These are phyloP conservation scores for Pachypanchax playfairii DNA, from an alignment of 2,113 vertebrate genomes.

Conservation along the genomic window DNA sequence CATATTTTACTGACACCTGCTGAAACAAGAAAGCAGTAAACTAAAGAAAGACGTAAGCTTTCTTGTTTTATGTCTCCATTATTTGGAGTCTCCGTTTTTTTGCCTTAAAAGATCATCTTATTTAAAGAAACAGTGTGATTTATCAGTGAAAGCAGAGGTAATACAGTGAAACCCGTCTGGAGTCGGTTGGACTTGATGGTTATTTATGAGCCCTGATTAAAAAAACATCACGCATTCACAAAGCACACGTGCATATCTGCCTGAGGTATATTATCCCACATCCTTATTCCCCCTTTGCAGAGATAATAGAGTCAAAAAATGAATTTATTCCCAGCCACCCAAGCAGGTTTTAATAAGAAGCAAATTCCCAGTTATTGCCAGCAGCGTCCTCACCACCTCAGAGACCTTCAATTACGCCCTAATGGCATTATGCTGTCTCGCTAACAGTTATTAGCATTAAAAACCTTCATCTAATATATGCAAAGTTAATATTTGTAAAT, in stretches of 20 bases:
- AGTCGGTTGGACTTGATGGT: slow-evolving; percentile 18
- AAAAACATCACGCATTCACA: slow-evolving; percentile 20
- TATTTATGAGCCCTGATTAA: slow-evolving; percentile 36
- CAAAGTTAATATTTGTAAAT: slow-evolving; percentile 51
- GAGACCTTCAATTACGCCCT: slow-evolving; percentile 66
- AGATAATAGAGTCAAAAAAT: slow-evolving; percentile 76
- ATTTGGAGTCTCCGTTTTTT: background rate
- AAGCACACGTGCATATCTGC: slow-evolving; percentile 31
- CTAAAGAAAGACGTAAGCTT: slow-evolving; percentile 2
- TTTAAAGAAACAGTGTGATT: slow-evolving; percentile 16
- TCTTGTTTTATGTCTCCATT: slow-evolving; percentile 4
- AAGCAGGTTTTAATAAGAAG: slow-evolving; percentile 79
- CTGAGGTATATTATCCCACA: slow-evolving; percentile 27
- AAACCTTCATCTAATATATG: slow-evolving; percentile 43
- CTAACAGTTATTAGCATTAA: slow-evolving; percentile 70
- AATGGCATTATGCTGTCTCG: slow-evolving; percentile 61
- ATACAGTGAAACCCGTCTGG: slow-evolving; percentile 19
- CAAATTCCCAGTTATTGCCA: slow-evolving; percentile 74
- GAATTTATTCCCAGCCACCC: slow-evolving; percentile 76
- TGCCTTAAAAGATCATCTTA: background rate
- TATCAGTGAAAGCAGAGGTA: slow-evolving; percentile 23
- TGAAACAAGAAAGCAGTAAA: background rate
- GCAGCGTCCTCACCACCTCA: slow-evolving; percentile 64
- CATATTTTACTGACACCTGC: slow-evolving; percentile 4
- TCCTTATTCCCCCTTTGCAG: slow-evolving; percentile 59